phyloP scores from a whole-genome alignment of 2,797 vertebrate genomes.

The Pseudomugil gertrudae region DNA sequence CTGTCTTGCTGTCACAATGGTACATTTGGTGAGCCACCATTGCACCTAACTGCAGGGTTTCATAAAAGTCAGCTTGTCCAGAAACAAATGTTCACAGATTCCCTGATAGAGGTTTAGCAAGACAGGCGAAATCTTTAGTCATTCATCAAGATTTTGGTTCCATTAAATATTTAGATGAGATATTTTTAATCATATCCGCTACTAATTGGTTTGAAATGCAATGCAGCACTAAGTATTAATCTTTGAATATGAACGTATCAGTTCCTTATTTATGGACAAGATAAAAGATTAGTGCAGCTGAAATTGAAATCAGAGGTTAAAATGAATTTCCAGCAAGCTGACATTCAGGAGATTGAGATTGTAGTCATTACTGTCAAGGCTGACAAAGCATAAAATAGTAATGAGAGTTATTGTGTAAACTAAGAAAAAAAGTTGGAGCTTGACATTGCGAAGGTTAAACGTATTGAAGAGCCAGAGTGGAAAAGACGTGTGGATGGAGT shows the following conservation, averaged over 20 bases:
- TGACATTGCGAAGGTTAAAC: conserved; percentile 73
- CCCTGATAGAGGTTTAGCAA: background rate
- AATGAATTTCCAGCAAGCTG: conserved; percentile 53
- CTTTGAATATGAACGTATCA: conserved; percentile 46
- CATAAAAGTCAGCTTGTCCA: background rate
- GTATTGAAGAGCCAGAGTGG: conserved; percentile 38
- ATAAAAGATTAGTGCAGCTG: conserved; percentile 61
- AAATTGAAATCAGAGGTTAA: conserved; percentile 69
- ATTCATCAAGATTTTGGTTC: background rate
- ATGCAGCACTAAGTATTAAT: conserved; percentile 57
- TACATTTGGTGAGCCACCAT: background rate
- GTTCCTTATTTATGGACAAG: conserved; percentile 64
- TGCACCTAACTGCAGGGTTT: background rate
- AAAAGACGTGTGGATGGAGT: conserved; percentile 23
- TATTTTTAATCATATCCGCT: conserved; percentile 41
- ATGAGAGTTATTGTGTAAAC: conserved; percentile 49
- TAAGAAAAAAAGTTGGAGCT: conserved; percentile 66
- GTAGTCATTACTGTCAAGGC: conserved; percentile 56
- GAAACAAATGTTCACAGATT: background rate
- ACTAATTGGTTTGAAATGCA: conserved; percentile 35
- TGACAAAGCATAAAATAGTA: conserved; percentile 53
- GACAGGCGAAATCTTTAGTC: background rate
- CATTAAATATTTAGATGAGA: background rate
- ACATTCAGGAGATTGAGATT: conserved; percentile 72
- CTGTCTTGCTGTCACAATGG: background rate